phyloP scores from a whole-genome alignment of 2,888 invertebrate genomes.

The Agrypnus murinus region DNA sequence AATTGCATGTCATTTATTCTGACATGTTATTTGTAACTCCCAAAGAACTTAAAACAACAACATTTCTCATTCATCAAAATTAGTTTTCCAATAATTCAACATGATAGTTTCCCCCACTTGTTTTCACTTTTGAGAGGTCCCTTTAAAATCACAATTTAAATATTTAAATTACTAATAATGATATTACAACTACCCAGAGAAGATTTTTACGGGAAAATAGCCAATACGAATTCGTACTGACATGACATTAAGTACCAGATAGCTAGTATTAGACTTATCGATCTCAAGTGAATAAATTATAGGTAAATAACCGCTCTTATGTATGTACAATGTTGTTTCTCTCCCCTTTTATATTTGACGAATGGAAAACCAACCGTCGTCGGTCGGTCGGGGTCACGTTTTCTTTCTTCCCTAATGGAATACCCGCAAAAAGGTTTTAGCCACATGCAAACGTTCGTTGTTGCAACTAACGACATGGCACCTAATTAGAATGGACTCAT shows the following conservation, averaged over 20 bases:
- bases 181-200: not conserved
- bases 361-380: constrained; percentile 25
- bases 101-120: not conserved
- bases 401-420: constrained; percentile 33
- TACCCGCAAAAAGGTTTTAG: constrained; percentile 18
- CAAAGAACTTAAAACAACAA: not conserved
- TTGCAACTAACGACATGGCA: constrained; percentile 26
- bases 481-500: constrained; percentile 35
- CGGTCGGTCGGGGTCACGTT: no score
- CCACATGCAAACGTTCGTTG: no score
- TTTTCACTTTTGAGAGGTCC: no score
- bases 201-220: not conserved
- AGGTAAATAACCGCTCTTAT: constrained; percentile 22
- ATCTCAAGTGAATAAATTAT: constrained; percentile 35
- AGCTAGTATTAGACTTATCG: constrained; percentile 26
- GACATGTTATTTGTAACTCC: no score
- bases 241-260: no score
- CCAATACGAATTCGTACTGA: not conserved
- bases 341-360: constrained; percentile 35
- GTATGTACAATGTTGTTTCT: constrained; percentile 11
- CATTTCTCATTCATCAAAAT: constrained; percentile 3
- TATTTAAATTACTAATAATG: constrained; percentile 5
- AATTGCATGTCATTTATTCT: no score
- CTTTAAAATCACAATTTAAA: not conserved
- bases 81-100: not conserved